Conservation (phyloP, 2,113 vertebrate genomes). For the Centrocercus urophasianus region DNA sequence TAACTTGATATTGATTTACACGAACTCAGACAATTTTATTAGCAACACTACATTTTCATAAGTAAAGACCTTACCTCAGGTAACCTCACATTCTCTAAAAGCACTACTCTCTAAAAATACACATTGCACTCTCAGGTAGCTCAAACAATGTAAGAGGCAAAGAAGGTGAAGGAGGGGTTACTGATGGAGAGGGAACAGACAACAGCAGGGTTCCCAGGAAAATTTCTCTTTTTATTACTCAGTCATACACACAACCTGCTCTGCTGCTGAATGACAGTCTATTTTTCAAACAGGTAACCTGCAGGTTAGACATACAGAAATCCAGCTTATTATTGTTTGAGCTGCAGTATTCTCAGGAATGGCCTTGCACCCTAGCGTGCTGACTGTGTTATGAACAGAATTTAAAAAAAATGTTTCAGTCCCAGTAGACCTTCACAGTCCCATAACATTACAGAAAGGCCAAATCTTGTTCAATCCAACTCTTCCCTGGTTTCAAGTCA, state of each 20-base stretch:
- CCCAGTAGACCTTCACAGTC: slow-evolving; percentile 1
- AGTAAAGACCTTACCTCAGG: not conserved
- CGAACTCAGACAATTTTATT: not conserved
- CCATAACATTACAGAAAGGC: slow-evolving; percentile 33
- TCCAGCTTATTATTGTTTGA: slow-evolving; percentile 24
- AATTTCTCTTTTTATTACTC: not conserved
- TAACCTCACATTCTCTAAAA: not conserved
- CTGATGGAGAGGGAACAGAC: not conserved
- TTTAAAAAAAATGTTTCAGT: not conserved
- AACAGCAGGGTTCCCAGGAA: not conserved
- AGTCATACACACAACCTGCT: not conserved
- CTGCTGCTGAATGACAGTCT: not conserved
- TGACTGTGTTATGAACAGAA: not conserved
- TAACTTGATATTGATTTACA: not conserved
- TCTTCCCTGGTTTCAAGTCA: not conserved
- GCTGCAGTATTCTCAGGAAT: not conserved
- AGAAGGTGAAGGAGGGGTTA: not conserved
- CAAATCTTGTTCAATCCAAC: not conserved
- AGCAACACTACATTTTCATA: not conserved
- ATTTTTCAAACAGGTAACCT: slow-evolving; percentile 41
- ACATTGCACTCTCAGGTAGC: not conserved
- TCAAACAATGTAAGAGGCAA: not conserved
- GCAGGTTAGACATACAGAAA: slow-evolving; percentile 31
- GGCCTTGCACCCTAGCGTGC: slow-evolving; percentile 7
- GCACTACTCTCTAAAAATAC: not conserved